Evolutionary conservation across 1,140 invertebrate genomes (phyloP).

Genomic region (Samia ricini): DNA sequence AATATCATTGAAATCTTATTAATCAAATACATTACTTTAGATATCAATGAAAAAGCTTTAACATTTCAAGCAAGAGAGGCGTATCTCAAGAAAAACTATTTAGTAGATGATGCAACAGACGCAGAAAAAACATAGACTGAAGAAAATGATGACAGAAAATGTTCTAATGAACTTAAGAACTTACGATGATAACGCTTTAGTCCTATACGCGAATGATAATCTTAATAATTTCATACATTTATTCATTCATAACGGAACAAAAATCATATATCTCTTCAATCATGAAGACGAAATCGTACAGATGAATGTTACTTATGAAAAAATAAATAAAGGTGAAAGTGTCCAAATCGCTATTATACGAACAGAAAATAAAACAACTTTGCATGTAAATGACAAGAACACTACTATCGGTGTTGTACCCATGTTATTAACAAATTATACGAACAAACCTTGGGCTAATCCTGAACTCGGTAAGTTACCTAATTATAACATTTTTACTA

Average conservation of each 20-base stretch:
- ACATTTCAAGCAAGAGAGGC: slow-evolving; percentile 91
- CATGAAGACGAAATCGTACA: slow-evolving; percentile 88
- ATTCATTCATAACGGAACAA: slow-evolving; percentile 86
- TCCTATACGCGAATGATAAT: slow-evolving; percentile 95
- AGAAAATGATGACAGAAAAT: slow-evolving; percentile 86
- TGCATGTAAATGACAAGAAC: slow-evolving; percentile 91
- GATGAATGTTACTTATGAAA: slow-evolving; percentile 85
- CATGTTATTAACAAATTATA: slow-evolving; percentile 85
- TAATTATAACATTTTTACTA: slow-evolving; percentile 2
- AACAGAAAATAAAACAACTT: slow-evolving; percentile 83
- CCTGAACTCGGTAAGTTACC: slow-evolving; percentile 82
- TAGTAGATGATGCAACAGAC: slow-evolving; percentile 80
- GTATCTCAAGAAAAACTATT: slow-evolving; percentile 88
- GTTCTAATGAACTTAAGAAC: slow-evolving; percentile 93
- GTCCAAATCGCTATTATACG: slow-evolving; percentile 91
- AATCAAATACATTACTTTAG: slow-evolving; percentile 75
- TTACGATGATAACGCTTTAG: slow-evolving; percentile 88
- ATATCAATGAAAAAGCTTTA: slow-evolving; percentile 92
- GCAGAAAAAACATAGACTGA: slow-evolving; percentile 82
- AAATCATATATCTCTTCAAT: slow-evolving; percentile 91
- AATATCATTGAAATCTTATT: too few relatives aligned
- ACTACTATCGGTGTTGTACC: slow-evolving; percentile 84
- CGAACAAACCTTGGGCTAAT: slow-evolving; percentile 91
- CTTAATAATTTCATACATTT: slow-evolving; percentile 96
- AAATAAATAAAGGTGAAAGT: slow-evolving; percentile 87